Evolutionary conservation across 2,113 vertebrate genomes (phyloP), one percentile per base, ranked within the genome.

Genomic region (Tachysurus vachellii): DNA sequence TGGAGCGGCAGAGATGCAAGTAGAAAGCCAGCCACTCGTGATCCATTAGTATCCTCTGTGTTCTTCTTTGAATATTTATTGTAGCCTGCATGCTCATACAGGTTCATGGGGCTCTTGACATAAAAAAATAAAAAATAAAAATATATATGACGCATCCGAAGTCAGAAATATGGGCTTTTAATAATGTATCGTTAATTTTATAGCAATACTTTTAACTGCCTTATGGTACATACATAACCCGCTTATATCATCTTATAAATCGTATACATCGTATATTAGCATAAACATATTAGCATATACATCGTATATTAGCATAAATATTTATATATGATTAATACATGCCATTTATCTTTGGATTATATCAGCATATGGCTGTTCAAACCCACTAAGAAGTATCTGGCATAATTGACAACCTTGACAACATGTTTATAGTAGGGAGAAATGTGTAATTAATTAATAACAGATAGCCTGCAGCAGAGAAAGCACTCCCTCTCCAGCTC

Each of bases 61-160:
- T 86, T 90, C 90, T 86, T 90, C 89, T 89, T 90, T 92, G 88
- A 89, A 82, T 90, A 94, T 94, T 91, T 93, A 93, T 93, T 85
- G 85, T 71, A 87, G 91, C 76, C 82, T 79, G 73, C 84, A 87
- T 90, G 90, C 77, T 90, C 83, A 90, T 88, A 91, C 61, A 93
- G 90, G 88, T 91, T 80, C 89, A 88, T 92, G 80, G 85, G 83
- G 7, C 70, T 44, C 0, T 42, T 84, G 86, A 84, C 54, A 86
- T 88, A 57, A 53, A 84, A 86, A 50, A 84, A 36, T 1, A 36
- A 36, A 36, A n/a, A 80, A 70, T 1, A 36, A 36, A 36, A n/a
- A 80, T 61, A 82, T 84, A 44, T 47, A 44, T 42, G 53, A 64
- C 21, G 8, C 26, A 53, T 23, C 83, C 54, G 61, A 88, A 26